Percentiles rank a stretch among this genome's conserved stretches.
Evolutionary conservation across 2,113 vertebrate genomes (phyloP).

Genomic region (Oryzias melastigma): DNA sequence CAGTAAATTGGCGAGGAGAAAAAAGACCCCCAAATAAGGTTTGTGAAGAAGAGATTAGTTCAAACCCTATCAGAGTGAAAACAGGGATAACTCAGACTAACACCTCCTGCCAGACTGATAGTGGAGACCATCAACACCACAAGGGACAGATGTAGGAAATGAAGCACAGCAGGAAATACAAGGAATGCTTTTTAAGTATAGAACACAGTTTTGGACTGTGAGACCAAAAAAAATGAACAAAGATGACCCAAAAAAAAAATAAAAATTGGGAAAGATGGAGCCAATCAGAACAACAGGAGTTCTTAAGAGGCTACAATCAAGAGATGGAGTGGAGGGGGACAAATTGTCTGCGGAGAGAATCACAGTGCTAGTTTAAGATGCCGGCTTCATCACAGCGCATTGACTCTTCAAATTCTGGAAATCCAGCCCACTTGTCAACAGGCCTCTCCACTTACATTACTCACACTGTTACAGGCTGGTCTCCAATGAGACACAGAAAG

Average conservation of each 20-base stretch:
- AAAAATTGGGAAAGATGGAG: background rate
- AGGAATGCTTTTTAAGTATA: conserved; percentile 1
- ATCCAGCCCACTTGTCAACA: conserved; percentile 29
- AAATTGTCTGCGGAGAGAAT: background rate
- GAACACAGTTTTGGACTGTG: conserved; percentile 11
- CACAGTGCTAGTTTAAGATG: conserved; percentile 12
- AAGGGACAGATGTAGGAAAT: conserved; percentile 30
- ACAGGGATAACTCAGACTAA: conserved; percentile 41
- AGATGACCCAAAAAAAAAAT: conserved; percentile 13
- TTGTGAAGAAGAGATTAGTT: conserved; percentile 61
- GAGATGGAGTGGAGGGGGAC: background rate
- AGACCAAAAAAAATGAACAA: conserved; percentile 15
- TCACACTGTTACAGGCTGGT: conserved; percentile 18
- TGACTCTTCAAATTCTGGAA: conserved; percentile 22
- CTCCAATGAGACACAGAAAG: conserved; percentile 23
- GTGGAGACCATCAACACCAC: conserved; percentile 12
- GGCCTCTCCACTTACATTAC: conserved; percentile 28
- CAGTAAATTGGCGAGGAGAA: conserved; percentile 64
- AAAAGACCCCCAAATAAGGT: conserved; percentile 55
- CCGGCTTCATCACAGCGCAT: conserved; percentile 33
- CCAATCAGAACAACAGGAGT: background rate
- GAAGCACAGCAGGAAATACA: conserved; percentile 7
- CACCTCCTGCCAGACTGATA: conserved; percentile 49
- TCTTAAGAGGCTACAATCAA: conserved; percentile 5
- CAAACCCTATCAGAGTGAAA: conserved; percentile 54